Evolutionary conservation across 2,797 vertebrate genomes (phyloP), one percentile per base, ranked within the genome.

Genomic region (Champsocephalus gunnari): DNA sequence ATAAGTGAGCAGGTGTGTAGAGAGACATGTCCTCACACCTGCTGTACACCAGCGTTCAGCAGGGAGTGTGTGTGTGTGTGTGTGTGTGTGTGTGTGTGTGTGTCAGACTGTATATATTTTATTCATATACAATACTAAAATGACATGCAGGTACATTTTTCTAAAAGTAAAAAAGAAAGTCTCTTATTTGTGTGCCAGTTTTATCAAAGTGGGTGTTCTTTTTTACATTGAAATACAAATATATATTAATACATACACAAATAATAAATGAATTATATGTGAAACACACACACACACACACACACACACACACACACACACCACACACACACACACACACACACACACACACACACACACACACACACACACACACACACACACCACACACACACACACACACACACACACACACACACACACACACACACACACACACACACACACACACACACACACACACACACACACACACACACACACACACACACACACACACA

Each of bases 1-100:
- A 92, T 93, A 91, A 93, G 77, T 89, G 83, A 92, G 82, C 73
- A 89, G 77, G 38, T 53, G 45, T 80, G 80, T 83, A 82, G 69
- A 83, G 9, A 56, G 79, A 83, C 77, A 73, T 89, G 89, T 90
- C 89, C 88, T 91, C 78, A 68, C 89, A 89, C 88, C 82, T 89
- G 54, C 79, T 71, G 50, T 65, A 86, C 86, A 81, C n/a, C 63
- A 2, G 49, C n/a, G 66, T 53, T 50, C 70, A 68, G 74, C 21
- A 3, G 73, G 73, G 70, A 73, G 51, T 50, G 49, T 66, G 67
- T 63, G 56, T 65, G 43, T 53, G 67, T 63, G 56, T 65, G 43
- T 53, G 48, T 73, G 61, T 62, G 66, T 75, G 71, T 61, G 56
- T 71, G 73, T 67, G 73, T 60, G 66, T 47, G 51, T 50, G 56